Evolutionary conservation across 1,140 invertebrate species (phyloP).

Genomic region (Euwallacea similis): DNA sequence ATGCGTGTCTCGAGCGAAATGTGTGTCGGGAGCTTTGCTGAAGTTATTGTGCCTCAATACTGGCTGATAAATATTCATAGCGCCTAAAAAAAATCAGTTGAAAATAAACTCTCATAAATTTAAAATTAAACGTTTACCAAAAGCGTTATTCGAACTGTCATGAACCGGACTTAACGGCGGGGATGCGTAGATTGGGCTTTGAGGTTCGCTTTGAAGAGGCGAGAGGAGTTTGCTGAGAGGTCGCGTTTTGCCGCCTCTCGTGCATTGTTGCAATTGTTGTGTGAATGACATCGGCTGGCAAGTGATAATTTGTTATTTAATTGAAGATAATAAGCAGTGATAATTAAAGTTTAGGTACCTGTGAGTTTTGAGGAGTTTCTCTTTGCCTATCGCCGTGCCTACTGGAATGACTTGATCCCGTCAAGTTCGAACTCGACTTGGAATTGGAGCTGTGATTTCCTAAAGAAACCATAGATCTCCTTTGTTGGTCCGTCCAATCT

Average conservation of each 20-base stretch:
- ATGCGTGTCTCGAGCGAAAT: conserved; percentile 84
- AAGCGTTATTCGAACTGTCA: conserved; percentile 54
- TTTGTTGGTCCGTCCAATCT: conserved; percentile 63
- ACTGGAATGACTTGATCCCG: conserved; percentile 56
- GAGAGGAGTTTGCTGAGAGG: conserved; percentile 65
- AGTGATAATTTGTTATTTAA: conserved; percentile 11
- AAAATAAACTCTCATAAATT: neutral
- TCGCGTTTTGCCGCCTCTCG: conserved; percentile 61
- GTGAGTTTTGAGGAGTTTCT: conserved; percentile 45
- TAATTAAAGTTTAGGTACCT: conserved; percentile 21
- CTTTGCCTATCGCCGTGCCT: conserved; percentile 50
- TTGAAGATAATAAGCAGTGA: neutral
- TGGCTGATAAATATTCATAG: conserved; percentile 53
- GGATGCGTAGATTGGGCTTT: conserved; percentile 75
- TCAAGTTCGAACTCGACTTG: conserved; percentile 72
- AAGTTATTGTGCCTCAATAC: conserved; percentile 52
- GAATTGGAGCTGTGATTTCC: conserved; percentile 71
- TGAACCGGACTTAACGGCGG: conserved; percentile 72
- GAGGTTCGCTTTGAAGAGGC: conserved; percentile 73
- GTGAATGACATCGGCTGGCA: conserved; percentile 69
- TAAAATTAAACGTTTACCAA: conserved; percentile 42
- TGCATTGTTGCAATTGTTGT: conserved; percentile 73
- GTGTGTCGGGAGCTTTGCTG: conserved; percentile 58
- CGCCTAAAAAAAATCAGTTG: conserved; percentile 43
- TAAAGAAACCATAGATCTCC: conserved; percentile 72